Base-by-base conservation (phyloP, 2,888 invertebrate species). In the Noctua fimbriata region DNA sequence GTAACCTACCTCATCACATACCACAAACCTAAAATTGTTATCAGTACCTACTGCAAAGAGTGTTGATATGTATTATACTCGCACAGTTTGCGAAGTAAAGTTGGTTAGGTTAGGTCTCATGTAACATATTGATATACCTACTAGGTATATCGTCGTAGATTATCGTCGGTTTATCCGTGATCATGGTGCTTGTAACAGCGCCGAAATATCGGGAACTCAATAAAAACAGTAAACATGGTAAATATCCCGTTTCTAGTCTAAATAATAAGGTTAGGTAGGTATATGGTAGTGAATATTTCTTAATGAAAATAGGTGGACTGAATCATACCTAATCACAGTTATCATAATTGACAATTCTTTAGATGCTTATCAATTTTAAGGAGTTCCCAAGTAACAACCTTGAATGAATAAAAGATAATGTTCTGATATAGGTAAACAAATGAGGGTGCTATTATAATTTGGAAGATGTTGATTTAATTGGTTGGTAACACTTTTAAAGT, bases 381-480 rank as follows among this genome's bases (percentile, higher is more conserved):
- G 18, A 66, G 24, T 32, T 79, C 21, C 18, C 32, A 41, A 49
- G 7, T 21, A 67, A 49, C 3, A 21, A 28, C 36, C 55, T 41
- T 80, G 52, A 60, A 72, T 32, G 16, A 32, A 63, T 36, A 65
- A 28, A 24, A 52, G 6, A 55, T 55, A n/a, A 78, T n/a, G 2
- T 63, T 69, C 9, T 28, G 18, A 28, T 47, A 36, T 24, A 70
- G 55, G n/a, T 69, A 63, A 73, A 69, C 28, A 52, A 28, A 28
- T 2, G 24, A 49, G 41, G 7, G 18, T 7, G 7, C 1, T 12
- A 18, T 21, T 18, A 47, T 2, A 44, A 63, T 47, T n/a, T 24
- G n/a, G 14, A 67, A 73, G n/a, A 36, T 2, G 21, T 72, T 73
- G 28, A 58, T 14, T 36, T 36, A 32, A 2, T 12, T 67, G 9